phyloP scores from a whole-genome alignment of 2,888 invertebrate genomes.

The Leuctra nigra region DNA sequence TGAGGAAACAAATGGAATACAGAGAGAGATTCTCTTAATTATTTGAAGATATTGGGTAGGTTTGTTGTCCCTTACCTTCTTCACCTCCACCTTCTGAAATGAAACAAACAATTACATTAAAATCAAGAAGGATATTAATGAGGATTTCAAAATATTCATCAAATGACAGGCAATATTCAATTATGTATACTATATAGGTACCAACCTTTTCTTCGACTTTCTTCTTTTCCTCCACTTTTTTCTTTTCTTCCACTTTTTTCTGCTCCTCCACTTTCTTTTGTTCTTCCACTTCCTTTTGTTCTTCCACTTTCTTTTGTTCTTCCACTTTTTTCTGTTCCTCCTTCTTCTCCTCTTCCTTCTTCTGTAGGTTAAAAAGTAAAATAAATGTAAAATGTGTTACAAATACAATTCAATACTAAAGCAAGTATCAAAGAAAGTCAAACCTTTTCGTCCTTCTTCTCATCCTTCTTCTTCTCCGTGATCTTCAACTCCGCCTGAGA shows the following conservation, averaged over 20 bases:
- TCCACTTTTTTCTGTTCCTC: not conserved
- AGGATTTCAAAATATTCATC: too few species aligned
- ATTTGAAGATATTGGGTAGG: too few species aligned
- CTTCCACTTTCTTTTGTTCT: not conserved
- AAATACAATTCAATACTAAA: slow-evolving; percentile 14
- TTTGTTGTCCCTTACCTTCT: too few species aligned
- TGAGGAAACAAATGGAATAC: too few species aligned
- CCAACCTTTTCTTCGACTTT: not conserved
- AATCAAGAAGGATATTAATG: too few species aligned
- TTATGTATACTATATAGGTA: too few species aligned
- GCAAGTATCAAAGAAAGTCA: not conserved
- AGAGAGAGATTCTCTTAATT: too few species aligned
- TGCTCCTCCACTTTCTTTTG: slow-evolving; percentile 5
- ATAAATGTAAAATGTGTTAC: slow-evolving; percentile 3
- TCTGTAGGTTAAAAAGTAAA: slow-evolving; percentile 2
- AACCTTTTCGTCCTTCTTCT: slow-evolving; percentile 12
- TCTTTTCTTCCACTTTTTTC: slow-evolving; percentile 22
- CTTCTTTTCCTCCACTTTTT: not conserved
- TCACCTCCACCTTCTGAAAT: too few species aligned
- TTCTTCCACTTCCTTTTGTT: not conserved
- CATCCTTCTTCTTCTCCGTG: slow-evolving; percentile 40
- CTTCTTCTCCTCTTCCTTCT: not conserved
- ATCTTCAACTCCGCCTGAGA: slow-evolving; percentile 81
- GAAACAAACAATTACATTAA: too few species aligned
- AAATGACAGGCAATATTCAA: too few species aligned